Evolutionary conservation across 2,797 vertebrate genomes (phyloP), one percentile per base, ranked within the genome.

Genomic region (Cryptoprocta ferox): DNA sequence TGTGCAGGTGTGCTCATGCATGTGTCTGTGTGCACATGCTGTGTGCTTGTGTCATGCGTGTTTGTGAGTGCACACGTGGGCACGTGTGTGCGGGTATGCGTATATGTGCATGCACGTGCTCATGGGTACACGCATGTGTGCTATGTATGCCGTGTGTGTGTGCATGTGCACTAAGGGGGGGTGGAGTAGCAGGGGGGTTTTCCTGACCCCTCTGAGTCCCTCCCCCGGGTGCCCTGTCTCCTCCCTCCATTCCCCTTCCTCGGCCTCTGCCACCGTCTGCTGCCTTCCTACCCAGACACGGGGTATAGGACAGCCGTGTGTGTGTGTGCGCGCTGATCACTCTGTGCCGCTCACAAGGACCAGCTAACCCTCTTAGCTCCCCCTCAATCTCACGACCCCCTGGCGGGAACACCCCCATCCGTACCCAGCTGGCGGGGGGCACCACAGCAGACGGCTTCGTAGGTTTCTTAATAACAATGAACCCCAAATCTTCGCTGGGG

Each of bases 361-460:
- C 66, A 84, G 78, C 70, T 90, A 88, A 88, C 82, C 76, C 48
- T 97, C 92, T 96, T 94, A 82, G 84, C 68, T 80, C 84, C 76
- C 80, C 75, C 81, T 90, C 70, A 81, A 88, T 32, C 28, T 4
- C 59, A 6, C 1, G 0, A 32, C 1, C 78, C 79, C 39, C 32
- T 18, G 95, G 88, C 61, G 16, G 94, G 4, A 1, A 66, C 94
- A 50, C 76, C 48, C 7, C 42, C n/a, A 89, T 82, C 94, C 53
- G 9, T 6, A 6, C 80, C 95, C 84, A 89, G 88, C 39, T 89
- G 92, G n/a, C 70, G 12, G 39, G 73, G 68, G 56, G 28, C 75
- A 59, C n/a, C 35, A 2, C 0, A 24, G 45, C 71, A 21, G 30
- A 82, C 26, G 42, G 35, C 70, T 70, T 13, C 32, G 26, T 5